Percentiles rank a stretch among this genome's conserved stretches.
Evolutionary conservation across 2,113 vertebrate genomes (phyloP).

Genomic region (Piaya cayana): DNA sequence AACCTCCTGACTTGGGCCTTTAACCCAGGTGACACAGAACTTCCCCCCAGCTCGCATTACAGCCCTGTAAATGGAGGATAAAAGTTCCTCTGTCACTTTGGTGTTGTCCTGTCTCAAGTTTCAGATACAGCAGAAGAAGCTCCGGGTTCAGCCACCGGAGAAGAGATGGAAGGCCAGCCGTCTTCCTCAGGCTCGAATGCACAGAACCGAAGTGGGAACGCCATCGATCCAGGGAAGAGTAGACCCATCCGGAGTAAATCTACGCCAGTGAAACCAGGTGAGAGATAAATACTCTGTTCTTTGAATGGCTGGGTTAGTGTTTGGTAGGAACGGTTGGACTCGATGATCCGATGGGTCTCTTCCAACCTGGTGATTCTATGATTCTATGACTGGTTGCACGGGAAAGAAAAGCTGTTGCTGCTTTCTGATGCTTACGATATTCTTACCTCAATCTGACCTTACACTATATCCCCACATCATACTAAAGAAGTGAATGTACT

Average conservation of each 20-base stretch:
- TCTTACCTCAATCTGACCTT: background rate
- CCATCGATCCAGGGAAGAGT: slow-evolving; percentile 68
- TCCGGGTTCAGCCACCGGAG: slow-evolving; percentile 77
- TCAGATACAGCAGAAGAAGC: slow-evolving; percentile 82
- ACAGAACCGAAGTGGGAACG: slow-evolving; percentile 72
- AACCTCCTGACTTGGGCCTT: background rate
- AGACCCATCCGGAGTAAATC: slow-evolving; percentile 80
- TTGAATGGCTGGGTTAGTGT: background rate
- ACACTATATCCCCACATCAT: background rate
- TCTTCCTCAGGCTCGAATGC: slow-evolving; percentile 82
- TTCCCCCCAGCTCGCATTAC: background rate
- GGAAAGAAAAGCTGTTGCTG: background rate
- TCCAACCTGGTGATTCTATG: no score
- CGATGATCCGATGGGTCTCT: no score
- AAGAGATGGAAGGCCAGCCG: slow-evolving; percentile 81
- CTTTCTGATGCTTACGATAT: background rate
- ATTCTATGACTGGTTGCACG: background rate
- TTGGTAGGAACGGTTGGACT: no score
- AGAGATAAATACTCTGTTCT: background rate
- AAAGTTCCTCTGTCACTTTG: background rate
- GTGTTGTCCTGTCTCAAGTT: slow-evolving; percentile 64
- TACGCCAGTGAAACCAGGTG: slow-evolving; percentile 81
- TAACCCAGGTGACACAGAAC: background rate
- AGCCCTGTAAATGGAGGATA: background rate
- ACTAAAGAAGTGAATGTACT: background rate